phyloP scores from a whole-genome alignment of 2,888 invertebrate genomes.

The Chrysina gloriosa region DNA sequence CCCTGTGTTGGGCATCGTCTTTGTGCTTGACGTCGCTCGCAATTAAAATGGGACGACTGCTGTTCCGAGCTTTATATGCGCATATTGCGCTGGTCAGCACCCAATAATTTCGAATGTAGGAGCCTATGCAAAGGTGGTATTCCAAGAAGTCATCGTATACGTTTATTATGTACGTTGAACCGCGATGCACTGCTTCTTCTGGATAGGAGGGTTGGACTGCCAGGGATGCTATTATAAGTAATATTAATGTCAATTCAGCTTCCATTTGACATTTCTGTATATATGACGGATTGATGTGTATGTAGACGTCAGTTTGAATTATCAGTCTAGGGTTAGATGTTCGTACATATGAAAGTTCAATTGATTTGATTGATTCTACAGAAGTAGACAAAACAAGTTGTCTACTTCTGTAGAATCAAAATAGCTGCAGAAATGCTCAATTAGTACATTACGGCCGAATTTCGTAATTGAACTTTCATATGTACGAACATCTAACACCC shows the following conservation, averaged over 20 bases:
- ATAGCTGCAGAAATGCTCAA: too few relatives aligned
- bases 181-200: background rate
- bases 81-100: slow-evolving; percentile 16
- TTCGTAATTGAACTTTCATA: too few relatives aligned
- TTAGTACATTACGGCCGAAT: too few relatives aligned
- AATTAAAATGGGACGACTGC: background rate
- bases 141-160: background rate
- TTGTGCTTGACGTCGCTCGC: slow-evolving; percentile 2
- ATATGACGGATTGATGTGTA: background rate
- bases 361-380: too few relatives aligned
- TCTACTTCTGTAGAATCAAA: too few relatives aligned
- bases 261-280: background rate
- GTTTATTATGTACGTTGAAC: slow-evolving; percentile 9
- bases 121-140: slow-evolving; percentile 10
- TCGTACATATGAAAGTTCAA: too few relatives aligned
- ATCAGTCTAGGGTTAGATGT: too few relatives aligned
- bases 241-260: background rate
- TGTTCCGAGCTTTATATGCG: background rate
- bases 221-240: background rate
- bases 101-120: slow-evolving; percentile 2
- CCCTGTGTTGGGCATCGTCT: background rate
- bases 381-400: too few relatives aligned
- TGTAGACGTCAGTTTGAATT: too few relatives aligned
- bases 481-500: too few relatives aligned
- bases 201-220: background rate